These are phyloP conservation scores for Pangasius macronema DNA, from an alignment of 2,797 vertebrate species.

Conservation along the genomic window DNA sequence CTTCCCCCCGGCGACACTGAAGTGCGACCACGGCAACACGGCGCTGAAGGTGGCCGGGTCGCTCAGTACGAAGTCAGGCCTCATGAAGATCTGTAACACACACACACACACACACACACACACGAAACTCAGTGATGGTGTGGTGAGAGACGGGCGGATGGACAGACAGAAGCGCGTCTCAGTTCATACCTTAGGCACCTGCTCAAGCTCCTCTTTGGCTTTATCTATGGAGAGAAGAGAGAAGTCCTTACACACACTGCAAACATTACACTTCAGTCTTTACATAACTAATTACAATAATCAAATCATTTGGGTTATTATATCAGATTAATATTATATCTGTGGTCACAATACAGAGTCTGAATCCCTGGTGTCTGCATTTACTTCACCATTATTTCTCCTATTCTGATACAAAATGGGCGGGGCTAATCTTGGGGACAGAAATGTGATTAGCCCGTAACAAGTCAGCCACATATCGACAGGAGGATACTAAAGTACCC, in stretches of 20 bases:
- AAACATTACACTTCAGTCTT: not conserved
- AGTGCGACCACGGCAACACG: conserved; percentile 97
- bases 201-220: conserved; percentile 93
- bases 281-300: not conserved
- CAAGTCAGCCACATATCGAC: too few species aligned
- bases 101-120: not conserved
- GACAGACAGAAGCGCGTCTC: not conserved
- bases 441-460: too few species aligned
- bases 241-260: not conserved
- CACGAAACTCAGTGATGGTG: not conserved
- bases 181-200: conserved; percentile 92
- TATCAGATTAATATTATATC: not conserved
- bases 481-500: too few species aligned
- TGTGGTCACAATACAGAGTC: not conserved
- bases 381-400: not conserved
- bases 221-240: conserved; percentile 78
- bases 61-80: conserved; percentile 96
- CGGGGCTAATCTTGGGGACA: not conserved
- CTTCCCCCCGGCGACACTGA: conserved; percentile 88
- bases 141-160: not conserved
- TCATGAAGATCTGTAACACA: conserved; percentile 89
- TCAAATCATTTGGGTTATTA: not conserved
- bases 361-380: not conserved
- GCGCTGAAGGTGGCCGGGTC: conserved; percentile 90
- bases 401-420: not conserved